phyloP scores from a whole-genome alignment of 2,797 vertebrate species.

The Karalla daura region DNA sequence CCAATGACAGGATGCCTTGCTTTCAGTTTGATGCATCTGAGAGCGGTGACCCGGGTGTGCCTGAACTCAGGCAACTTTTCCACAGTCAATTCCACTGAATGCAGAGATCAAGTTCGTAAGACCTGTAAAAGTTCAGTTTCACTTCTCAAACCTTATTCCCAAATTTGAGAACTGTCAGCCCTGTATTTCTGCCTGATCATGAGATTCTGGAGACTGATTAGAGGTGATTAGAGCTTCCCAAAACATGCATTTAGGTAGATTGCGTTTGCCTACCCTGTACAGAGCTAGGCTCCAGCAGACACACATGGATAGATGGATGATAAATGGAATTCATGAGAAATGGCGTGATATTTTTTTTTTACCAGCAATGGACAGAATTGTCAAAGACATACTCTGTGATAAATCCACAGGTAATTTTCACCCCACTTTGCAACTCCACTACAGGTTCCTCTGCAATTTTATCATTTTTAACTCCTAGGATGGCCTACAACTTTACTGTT shows the following conservation, averaged over 20 bases:
- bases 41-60: background rate
- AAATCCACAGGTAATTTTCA: background rate
- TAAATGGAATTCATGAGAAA: no score
- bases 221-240: no score
- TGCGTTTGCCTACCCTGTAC: no score
- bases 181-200: background rate
- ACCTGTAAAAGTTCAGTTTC: background rate
- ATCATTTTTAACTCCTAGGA: background rate
- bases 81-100: background rate
- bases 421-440: background rate
- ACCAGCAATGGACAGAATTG: no score
- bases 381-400: background rate
- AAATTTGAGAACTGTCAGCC: background rate
- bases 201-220: no score
- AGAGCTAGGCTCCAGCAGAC: no score
- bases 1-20: slow-evolving; percentile 3
- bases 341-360: no score
- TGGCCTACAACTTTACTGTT: background rate
- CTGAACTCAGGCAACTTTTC: background rate
- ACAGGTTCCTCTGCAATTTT: background rate
- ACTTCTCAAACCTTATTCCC: background rate
- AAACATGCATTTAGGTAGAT: no score
- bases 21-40: background rate
- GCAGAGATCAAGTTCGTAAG: background rate
- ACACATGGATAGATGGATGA: no score